Evolutionary conservation across 2,888 invertebrate species (phyloP).

Genomic region (Drosophila formosana): DNA sequence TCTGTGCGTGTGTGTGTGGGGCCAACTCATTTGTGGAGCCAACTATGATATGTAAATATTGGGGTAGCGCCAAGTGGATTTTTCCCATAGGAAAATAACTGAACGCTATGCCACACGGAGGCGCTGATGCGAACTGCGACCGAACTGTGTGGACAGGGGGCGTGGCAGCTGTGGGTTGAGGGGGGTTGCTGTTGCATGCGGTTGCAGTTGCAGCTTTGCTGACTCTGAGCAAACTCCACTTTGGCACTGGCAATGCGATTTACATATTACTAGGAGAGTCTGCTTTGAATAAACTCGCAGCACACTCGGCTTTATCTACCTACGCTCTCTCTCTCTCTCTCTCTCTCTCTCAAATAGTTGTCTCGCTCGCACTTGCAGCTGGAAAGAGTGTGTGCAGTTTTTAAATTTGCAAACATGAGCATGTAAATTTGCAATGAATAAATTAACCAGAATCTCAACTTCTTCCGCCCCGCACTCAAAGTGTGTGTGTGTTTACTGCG

Average conservation of each 20-base stretch:
- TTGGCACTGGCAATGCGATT: constrained; percentile 72
- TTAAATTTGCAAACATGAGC: constrained; percentile 80
- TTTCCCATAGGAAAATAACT: constrained; percentile 65
- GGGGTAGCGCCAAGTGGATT: constrained; percentile 66
- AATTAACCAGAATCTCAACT: constrained; percentile 63
- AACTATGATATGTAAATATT: constrained; percentile 72
- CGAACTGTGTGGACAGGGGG: constrained; percentile 1
- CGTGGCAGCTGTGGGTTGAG: constrained; percentile 5
- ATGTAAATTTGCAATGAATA: constrained; percentile 80
- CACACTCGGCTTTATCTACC: constrained; percentile 42
- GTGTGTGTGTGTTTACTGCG: constrained; percentile 28
- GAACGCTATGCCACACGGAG: constrained; percentile 54
- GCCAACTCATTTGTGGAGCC: constrained; percentile 62
- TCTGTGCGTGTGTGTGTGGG: not conserved
- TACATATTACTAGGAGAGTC: constrained; percentile 77
- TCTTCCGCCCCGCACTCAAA: not conserved
- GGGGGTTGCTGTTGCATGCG: not conserved
- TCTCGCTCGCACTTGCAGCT: constrained; percentile 11
- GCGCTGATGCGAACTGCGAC: constrained; percentile 63
- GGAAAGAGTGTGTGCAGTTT: constrained; percentile 55
- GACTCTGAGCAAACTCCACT: constrained; percentile 65
- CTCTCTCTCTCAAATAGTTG: constrained; percentile 16
- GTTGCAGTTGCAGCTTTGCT: constrained; percentile 44
- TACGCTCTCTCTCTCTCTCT: not conserved
- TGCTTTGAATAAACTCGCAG: constrained; percentile 77